Conservation (phyloP, 2,797 vertebrate genomes). For the Gobionotothen gibberifrons region DNA sequence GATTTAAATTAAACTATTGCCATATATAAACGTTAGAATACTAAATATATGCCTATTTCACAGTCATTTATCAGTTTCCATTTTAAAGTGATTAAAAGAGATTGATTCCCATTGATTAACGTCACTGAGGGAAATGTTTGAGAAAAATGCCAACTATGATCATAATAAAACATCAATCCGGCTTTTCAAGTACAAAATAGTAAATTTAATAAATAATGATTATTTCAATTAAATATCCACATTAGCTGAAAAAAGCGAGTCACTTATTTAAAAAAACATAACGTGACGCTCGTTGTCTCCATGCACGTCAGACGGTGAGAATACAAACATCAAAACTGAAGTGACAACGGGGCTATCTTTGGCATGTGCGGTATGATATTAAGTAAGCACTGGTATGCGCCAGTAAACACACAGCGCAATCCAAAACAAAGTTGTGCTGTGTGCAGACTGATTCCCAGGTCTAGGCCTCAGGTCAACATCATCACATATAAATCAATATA, state of each 20-base stretch:
- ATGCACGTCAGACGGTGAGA: constrained; percentile 39
- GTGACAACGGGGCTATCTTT: constrained; percentile 69
- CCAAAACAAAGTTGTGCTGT: constrained; percentile 77
- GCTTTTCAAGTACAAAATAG: not conserved
- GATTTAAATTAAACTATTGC: not conserved
- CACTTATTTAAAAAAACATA: not conserved
- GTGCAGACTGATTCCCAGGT: constrained; percentile 40
- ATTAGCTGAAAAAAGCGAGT: not conserved
- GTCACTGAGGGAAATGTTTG: not conserved
- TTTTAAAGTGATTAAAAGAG: constrained; percentile 14
- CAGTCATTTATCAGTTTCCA: constrained; percentile 4
- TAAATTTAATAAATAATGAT: not conserved
- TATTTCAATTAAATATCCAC: not conserved
- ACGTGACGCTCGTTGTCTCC: constrained; percentile 11
- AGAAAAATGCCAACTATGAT: constrained; percentile 1
- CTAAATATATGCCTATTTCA: not conserved
- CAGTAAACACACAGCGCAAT: constrained; percentile 77
- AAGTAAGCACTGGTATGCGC: constrained; percentile 73
- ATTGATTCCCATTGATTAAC: constrained; percentile 12
- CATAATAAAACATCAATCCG: constrained; percentile 24
- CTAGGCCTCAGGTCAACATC: constrained; percentile 59
- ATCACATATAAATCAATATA: constrained; percentile 21
- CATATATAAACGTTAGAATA: too few species aligned
- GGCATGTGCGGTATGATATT: constrained; percentile 78
- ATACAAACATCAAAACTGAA: constrained; percentile 54